Percentiles rank a stretch among this genome's conserved stretches.
Evolutionary conservation across 2,888 invertebrate genomes (phyloP).

Genomic region (Perithous albicinctus): DNA sequence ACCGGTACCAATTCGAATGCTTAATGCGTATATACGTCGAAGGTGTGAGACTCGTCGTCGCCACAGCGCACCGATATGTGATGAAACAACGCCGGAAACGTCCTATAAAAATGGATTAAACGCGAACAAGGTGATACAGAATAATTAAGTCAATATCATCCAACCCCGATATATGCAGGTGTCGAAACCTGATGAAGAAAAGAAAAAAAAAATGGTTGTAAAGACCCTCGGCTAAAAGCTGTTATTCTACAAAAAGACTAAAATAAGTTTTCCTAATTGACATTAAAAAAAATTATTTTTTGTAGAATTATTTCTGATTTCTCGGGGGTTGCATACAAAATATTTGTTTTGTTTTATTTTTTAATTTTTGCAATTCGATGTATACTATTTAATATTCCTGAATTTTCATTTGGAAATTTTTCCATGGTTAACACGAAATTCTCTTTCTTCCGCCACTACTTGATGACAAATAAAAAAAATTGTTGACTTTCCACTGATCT

Average conservation of each 20-base stretch:
- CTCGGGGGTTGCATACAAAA: too few species aligned
- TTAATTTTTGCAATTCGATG: too few species aligned
- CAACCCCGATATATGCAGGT: too few species aligned
- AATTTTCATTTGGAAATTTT: neutral
- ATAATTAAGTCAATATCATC: constrained; percentile 30
- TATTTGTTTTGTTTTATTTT: too few species aligned
- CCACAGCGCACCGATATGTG: constrained; percentile 35
- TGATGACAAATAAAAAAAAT: neutral
- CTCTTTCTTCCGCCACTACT: neutral
- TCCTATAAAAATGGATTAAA: constrained; percentile 56
- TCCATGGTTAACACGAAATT: neutral
- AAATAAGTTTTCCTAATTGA: too few species aligned
- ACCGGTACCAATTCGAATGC: constrained; percentile 74
- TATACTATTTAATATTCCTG: neutral
- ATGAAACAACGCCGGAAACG: constrained; percentile 53
- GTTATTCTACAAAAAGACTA: too few species aligned
- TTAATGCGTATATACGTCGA: constrained; percentile 74
- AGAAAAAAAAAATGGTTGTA: too few species aligned
- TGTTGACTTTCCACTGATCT: neutral
- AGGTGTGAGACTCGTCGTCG: constrained; percentile 66
- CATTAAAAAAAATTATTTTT: too few species aligned
- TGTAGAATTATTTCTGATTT: too few species aligned
- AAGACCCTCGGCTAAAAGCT: too few species aligned
- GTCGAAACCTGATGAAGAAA: too few species aligned
- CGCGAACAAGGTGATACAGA: constrained; percentile 44